Evolutionary conservation across 2,888 invertebrate species (phyloP), one percentile per base, ranked within the genome.

Genomic region (Fabriciana adippe): DNA sequence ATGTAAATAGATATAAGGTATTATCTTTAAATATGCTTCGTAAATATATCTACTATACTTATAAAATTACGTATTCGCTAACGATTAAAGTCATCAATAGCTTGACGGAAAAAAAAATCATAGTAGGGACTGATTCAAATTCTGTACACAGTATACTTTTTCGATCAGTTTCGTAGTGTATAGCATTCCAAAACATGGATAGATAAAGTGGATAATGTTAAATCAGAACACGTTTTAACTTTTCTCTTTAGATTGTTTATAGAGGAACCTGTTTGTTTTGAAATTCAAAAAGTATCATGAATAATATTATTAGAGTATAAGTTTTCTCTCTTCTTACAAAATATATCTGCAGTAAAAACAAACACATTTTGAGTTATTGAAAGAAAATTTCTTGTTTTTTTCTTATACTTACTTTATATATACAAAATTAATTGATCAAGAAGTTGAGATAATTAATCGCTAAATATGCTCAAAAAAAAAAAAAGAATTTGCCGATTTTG

Each of bases 81-180:
- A 59, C 45, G 45, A 8, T 11, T 21, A 18, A 16, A 35, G 21
- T 8, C 2, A 1, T 14, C 51, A 61, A 48, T 48, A 48, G 2
- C 2, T 41, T 11, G 2, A 8, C 11, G 8, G 35, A 8, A 35
- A 35, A 35, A 35, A 35, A 5, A 41, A 59, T 48, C 48, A 48
- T 21, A 41, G 61, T 61, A 61, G 16, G 64, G 51, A 0, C 53
- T 26, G 11, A 41, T 60, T 60, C 48, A 48, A 60, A 66, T 66
- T 66, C 66, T 55, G 55, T 26, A 55, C 60, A 53, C 54, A 48
- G 11, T 50, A n/a, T 56, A 55, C 47, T 48, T 66, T 60, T 66
- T 60, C 60, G 66, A 60, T 66, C 66, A 66, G 48, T 55, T 53
- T 53, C 48, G 51, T 41, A 64, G 55, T 55, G 59, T 54, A 61